A percentile compares a stretch with the other conserved stretches of the same genome.
These are phyloP conservation scores for Eumerus sabulonum DNA, from an alignment of 2,888 invertebrate species.

Conservation along the genomic window DNA sequence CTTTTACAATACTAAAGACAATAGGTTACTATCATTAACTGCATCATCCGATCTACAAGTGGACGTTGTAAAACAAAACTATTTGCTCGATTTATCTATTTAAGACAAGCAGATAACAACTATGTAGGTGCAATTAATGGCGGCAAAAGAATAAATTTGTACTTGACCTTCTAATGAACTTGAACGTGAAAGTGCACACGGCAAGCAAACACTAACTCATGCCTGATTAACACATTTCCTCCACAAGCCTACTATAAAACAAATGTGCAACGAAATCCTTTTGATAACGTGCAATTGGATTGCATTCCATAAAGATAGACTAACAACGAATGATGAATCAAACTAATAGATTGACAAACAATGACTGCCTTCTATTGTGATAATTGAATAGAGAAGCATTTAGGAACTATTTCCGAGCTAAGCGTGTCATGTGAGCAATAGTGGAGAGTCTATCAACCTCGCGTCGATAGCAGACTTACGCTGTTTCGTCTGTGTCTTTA, in stretches of 20 bases:
- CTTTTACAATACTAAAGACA: neutral
- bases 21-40: neutral
- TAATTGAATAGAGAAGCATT: constrained; percentile 25
- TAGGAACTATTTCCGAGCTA: neutral
- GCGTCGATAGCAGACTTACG: neutral
- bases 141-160: constrained; percentile 29
- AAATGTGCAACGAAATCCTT: constrained; percentile 20
- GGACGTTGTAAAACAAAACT: constrained; percentile 21
- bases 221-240: constrained; percentile 33
- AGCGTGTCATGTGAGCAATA: neutral
- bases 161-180: constrained; percentile 56
- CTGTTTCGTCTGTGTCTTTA: constrained; percentile 3
- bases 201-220: constrained; percentile 26
- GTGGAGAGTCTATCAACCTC: neutral
- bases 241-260: constrained; percentile 8
- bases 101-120: constrained; percentile 5
- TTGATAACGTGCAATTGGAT: constrained; percentile 10
- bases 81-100: constrained; percentile 19
- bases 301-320: constrained; percentile 8
- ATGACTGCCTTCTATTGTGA: constrained; percentile 5
- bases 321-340: constrained; percentile 18
- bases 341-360: neutral
- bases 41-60: neutral
- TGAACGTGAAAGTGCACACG: constrained; percentile 8
- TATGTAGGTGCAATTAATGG: constrained; percentile 15